These are phyloP conservation scores for Hemibagrus guttatus DNA, from an alignment of 2,797 vertebrate genomes.

Conservation along the genomic window DNA sequence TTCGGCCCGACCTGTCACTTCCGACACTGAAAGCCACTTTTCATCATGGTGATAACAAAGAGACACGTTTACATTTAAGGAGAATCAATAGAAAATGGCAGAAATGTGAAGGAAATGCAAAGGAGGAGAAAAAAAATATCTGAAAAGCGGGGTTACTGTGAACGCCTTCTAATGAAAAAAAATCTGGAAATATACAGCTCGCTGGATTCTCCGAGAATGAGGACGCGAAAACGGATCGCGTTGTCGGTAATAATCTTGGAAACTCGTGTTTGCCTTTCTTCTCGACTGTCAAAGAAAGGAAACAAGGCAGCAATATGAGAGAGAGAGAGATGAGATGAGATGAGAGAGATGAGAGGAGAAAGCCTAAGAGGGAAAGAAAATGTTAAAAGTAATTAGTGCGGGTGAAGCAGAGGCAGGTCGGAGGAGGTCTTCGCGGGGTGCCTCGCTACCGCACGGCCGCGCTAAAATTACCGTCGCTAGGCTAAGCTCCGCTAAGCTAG, in stretches of 20 bases:
- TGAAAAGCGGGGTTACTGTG: not conserved
- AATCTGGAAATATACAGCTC: not conserved
- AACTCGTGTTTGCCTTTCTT: constrained; percentile 17
- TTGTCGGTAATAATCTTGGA: constrained; percentile 32
- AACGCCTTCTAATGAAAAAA: not conserved
- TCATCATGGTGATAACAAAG: constrained; percentile 36
- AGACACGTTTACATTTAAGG: constrained; percentile 43
- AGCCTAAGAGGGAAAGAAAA: constrained; percentile 12
- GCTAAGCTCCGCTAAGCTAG: constrained; percentile 75
- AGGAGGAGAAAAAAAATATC: not conserved
- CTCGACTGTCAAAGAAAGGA: constrained; percentile 14
- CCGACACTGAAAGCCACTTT: constrained; percentile 37
- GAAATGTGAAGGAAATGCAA: not conserved
- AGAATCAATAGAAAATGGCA: constrained; percentile 33
- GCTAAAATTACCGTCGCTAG: constrained; percentile 72
- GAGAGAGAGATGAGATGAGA: not conserved
- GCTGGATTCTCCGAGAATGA: not conserved
- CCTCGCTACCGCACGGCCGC: constrained; percentile 49
- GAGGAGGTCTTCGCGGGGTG: constrained; percentile 34
- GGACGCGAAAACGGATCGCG: constrained; percentile 24
- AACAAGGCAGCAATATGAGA: not conserved
- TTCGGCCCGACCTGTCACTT: constrained; percentile 38
- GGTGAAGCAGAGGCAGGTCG: constrained; percentile 17
- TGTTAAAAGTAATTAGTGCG: constrained; percentile 43
- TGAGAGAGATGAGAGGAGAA: not conserved